Evolutionary conservation across 2,113 vertebrate genomes (phyloP).

Genomic region (Cranoglanis bouderius): DNA sequence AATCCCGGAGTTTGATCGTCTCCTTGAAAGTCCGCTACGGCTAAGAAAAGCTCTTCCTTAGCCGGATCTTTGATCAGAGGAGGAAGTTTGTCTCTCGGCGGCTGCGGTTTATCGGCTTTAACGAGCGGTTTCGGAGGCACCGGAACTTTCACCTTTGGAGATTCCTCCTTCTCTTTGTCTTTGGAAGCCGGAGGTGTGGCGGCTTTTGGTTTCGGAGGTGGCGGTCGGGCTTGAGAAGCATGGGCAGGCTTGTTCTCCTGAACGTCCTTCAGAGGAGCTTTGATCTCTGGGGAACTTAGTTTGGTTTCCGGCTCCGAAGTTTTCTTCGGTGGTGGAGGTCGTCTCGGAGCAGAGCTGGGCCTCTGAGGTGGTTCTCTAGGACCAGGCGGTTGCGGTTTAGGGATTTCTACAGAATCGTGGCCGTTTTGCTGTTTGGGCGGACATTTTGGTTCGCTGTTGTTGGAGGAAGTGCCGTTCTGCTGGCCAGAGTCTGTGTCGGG

Average conservation of each 20-base stretch:
- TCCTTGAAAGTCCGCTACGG: conserved; percentile 92
- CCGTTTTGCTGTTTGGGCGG: conserved; percentile 76
- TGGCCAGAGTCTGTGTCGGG: conserved; percentile 71
- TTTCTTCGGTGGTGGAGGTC: conserved; percentile 95
- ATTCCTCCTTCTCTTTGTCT: conserved; percentile 71
- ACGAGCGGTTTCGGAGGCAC: conserved; percentile 73
- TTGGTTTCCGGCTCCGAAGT: conserved; percentile 49
- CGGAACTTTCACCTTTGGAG: conserved; percentile 72
- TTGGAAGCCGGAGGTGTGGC: conserved; percentile 59
- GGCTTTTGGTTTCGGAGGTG: conserved; percentile 90
- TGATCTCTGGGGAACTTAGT: conserved; percentile 70
- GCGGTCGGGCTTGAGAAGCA: conserved; percentile 75
- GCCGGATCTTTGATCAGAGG: conserved; percentile 68
- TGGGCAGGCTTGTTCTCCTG: conserved; percentile 66
- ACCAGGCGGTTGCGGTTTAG: conserved; percentile 64
- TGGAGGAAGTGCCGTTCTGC: conserved; percentile 43
- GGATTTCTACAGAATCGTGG: conserved; percentile 61
- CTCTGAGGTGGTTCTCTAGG: conserved; percentile 77
- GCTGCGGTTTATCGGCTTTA: conserved; percentile 80
- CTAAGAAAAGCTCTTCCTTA: conserved; percentile 88
- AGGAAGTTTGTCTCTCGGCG: conserved; percentile 72
- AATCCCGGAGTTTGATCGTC: conserved; percentile 91
- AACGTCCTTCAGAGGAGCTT: conserved; percentile 68
- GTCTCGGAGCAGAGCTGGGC: conserved; percentile 79
- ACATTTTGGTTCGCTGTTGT: conserved; percentile 67